Percentiles rank a stretch among this genome's conserved stretches.
phyloP scores from a whole-genome alignment of 2,888 invertebrate species.

The Auanema freiburgensis region DNA sequence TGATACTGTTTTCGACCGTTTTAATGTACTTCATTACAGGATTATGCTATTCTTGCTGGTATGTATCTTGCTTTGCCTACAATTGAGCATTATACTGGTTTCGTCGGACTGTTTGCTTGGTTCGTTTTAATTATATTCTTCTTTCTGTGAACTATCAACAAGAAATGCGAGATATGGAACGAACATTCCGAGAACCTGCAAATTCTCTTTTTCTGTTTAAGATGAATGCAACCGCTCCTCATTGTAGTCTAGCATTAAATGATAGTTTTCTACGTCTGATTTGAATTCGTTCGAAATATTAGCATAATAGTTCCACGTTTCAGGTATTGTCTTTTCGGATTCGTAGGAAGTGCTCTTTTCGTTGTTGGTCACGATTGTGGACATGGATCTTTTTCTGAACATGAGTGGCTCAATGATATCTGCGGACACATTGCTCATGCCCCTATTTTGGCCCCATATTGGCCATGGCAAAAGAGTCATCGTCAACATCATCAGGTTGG shows the following conservation, averaged over 20 bases:
- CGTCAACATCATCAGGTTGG: conserved; percentile 44
- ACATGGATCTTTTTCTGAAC: conserved; percentile 52
- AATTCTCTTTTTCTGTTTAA: no score
- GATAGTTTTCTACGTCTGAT: no score
- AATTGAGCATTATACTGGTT: conserved; percentile 51
- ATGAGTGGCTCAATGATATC: conserved; percentile 53
- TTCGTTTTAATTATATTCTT: conserved; percentile 11
- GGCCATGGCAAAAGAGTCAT: conserved; percentile 59
- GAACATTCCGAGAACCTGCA: background rate
- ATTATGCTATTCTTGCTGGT: conserved; percentile 45
- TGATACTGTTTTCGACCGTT: background rate
- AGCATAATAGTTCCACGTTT: conserved; percentile 1
- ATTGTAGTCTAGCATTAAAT: no score
- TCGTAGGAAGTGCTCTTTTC: conserved; percentile 50
- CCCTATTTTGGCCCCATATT: conserved; percentile 53
- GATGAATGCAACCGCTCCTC: no score
- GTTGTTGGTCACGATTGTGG: conserved; percentile 57
- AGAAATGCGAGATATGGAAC: no score
- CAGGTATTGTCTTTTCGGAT: conserved; percentile 53
- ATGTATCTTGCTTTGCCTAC: conserved; percentile 50
- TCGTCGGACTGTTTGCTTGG: conserved; percentile 52
- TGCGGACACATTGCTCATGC: conserved; percentile 57
- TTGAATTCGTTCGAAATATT: no score
- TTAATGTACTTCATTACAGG: conserved; percentile 22
- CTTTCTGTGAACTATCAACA: background rate